A percentile compares a stretch with the other conserved stretches of the same genome.
Conservation (phyloP, 1,140 invertebrate species). For the Pteromalus puparum region DNA sequence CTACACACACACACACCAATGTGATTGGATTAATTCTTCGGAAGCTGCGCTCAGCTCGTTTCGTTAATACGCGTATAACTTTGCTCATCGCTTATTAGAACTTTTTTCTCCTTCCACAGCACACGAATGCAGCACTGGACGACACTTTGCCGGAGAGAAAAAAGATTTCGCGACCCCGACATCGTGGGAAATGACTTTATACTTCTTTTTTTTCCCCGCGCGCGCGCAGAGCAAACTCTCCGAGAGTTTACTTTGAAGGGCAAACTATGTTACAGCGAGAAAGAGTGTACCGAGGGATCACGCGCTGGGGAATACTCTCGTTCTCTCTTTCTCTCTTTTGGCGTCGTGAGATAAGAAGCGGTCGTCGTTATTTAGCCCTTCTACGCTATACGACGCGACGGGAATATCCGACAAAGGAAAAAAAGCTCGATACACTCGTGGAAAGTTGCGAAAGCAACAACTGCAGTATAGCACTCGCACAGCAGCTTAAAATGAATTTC, state of each 20-base stretch:
- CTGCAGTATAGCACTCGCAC: neutral
- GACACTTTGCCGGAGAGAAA: neutral
- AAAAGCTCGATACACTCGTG: neutral
- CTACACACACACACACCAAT: neutral
- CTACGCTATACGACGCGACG: neutral
- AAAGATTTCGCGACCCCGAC: neutral
- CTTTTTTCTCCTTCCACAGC: neutral
- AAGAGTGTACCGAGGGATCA: neutral
- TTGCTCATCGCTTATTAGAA: neutral
- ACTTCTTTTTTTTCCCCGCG: neutral
- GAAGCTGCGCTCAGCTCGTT: neutral
- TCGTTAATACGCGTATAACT: neutral
- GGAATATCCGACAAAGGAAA: neutral
- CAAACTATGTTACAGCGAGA: neutral
- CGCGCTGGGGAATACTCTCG: neutral
- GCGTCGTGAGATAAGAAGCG: neutral
- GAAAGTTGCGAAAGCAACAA: neutral
- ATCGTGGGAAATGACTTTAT: conserved; percentile 27
- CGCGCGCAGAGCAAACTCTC: neutral
- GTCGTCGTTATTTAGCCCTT: neutral
- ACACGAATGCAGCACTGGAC: neutral
- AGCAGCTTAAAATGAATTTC: neutral
- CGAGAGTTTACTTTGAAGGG: conserved; percentile 5
- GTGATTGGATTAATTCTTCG: neutral
- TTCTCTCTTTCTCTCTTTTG: neutral